Conservation (phyloP, 1,140 invertebrate species). For the Habropoda laboriosa region DNA sequence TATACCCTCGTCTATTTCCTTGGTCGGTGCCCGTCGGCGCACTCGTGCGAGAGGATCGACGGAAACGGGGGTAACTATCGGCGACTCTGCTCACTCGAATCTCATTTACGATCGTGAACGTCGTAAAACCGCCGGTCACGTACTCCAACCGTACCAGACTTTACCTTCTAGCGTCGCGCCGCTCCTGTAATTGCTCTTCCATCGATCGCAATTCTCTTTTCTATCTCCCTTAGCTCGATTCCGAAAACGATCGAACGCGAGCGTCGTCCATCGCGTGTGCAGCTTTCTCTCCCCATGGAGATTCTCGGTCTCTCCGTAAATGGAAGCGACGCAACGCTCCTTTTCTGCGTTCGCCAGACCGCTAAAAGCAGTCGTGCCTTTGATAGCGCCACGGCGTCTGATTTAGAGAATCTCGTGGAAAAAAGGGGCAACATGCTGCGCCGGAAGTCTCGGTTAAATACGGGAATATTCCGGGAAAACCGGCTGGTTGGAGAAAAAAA, state of each 20-base stretch:
- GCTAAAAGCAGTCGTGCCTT: not conserved
- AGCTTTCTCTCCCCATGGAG: slow-evolving; percentile 24
- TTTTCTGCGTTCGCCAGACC: slow-evolving; percentile 25
- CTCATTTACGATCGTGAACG: slow-evolving; percentile 31
- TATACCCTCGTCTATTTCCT: slow-evolving; percentile 23
- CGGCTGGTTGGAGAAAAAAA: not conserved
- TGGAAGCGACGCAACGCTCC: slow-evolving; percentile 39
- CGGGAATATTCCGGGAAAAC: too few species aligned
- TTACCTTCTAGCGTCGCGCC: not conserved
- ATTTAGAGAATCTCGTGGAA: not conserved
- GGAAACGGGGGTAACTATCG: slow-evolving; percentile 14
- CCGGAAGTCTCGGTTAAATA: slow-evolving; percentile 1
- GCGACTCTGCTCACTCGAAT: slow-evolving; percentile 24
- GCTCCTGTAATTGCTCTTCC: slow-evolving; percentile 22
- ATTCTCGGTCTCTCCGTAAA: slow-evolving; percentile 29
- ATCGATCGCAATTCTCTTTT: slow-evolving; percentile 22
- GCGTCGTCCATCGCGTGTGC: not conserved
- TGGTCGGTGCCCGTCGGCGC: not conserved
- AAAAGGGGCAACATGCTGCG: not conserved
- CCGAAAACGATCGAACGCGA: slow-evolving; percentile 16
- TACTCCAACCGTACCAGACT: not conserved
- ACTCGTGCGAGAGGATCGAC: slow-evolving; percentile 4
- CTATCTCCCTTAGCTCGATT: slow-evolving; percentile 21
- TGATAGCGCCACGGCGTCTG: not conserved
- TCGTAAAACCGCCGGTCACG: slow-evolving; percentile 5